phyloP scores from a whole-genome alignment of 2,888 invertebrate species.

The Ecdyonurus torrentis region DNA sequence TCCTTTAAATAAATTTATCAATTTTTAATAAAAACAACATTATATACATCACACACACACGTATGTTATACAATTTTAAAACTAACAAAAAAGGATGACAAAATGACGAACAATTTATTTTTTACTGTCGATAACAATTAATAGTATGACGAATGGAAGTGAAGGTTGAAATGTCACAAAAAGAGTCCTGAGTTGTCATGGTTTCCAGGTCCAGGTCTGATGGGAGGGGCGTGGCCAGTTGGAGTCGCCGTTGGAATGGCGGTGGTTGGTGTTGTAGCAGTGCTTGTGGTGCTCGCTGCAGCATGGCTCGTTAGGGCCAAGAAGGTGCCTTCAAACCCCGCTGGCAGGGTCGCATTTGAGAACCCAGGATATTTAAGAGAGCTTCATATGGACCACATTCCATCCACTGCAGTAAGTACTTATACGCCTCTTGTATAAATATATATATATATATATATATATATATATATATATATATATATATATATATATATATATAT shows the following conservation, averaged over 20 bases:
- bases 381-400: constrained; percentile 52
- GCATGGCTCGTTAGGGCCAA: constrained; percentile 44
- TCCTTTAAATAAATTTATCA: no score
- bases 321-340: constrained; percentile 44
- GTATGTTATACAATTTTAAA: no score
- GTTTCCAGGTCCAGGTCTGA: constrained; percentile 25
- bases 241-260: constrained; percentile 47
- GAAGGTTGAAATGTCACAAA: no score
- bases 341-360: constrained; percentile 66
- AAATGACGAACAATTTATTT: background rate
- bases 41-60: no score
- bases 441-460: no score
- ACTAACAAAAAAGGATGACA: background rate
- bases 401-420: constrained; percentile 29
- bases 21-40: no score
- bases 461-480: no score
- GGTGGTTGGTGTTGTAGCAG: constrained; percentile 41
- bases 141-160: no score
- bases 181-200: no score
- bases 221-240: constrained; percentile 32
- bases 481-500: no score
- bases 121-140: no score
- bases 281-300: constrained; percentile 40
- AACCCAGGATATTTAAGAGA: constrained; percentile 69
- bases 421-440: background rate